Conservation (phyloP, 2,797 vertebrate species). For the Epinephelus coioides region DNA sequence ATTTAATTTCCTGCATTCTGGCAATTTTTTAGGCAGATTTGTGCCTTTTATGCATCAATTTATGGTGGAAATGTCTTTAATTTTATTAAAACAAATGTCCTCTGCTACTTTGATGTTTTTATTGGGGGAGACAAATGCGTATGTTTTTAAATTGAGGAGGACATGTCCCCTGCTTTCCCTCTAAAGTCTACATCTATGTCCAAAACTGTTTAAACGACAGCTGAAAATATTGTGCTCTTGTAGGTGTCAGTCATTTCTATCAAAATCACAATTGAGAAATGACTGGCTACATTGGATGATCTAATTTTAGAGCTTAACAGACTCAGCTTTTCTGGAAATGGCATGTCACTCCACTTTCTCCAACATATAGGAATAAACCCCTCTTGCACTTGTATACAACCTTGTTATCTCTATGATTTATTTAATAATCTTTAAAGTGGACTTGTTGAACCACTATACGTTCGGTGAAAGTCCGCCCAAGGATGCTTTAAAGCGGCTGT, state of each 20-base stretch:
- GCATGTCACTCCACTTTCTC: neutral
- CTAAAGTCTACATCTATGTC: too few relatives aligned
- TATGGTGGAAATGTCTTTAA: too few relatives aligned
- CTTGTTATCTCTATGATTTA: neutral
- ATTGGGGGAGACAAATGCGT: too few relatives aligned
- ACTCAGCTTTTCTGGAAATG: neutral
- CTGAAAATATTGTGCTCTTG: too few relatives aligned
- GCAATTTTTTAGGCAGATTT: too few relatives aligned
- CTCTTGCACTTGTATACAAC: neutral
- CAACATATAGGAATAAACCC: neutral
- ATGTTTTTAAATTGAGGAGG: too few relatives aligned
- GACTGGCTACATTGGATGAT: neutral
- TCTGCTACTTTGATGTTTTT: too few relatives aligned
- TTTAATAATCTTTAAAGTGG: neutral
- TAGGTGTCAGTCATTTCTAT: neutral
- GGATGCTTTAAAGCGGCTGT: conserved; percentile 7
- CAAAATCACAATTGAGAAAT: neutral
- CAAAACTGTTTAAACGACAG: too few relatives aligned
- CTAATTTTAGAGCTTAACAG: neutral
- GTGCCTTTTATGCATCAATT: too few relatives aligned
- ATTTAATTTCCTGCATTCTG: too few relatives aligned
- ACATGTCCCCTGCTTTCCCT: too few relatives aligned
- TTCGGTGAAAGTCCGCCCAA: conserved; percentile 30
- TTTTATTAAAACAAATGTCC: too few relatives aligned
- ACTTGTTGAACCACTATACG: neutral